Evolutionary conservation across 2,797 vertebrate genomes (phyloP), one percentile per base, ranked within the genome.

Genomic region (Cirrhinus molitorella): DNA sequence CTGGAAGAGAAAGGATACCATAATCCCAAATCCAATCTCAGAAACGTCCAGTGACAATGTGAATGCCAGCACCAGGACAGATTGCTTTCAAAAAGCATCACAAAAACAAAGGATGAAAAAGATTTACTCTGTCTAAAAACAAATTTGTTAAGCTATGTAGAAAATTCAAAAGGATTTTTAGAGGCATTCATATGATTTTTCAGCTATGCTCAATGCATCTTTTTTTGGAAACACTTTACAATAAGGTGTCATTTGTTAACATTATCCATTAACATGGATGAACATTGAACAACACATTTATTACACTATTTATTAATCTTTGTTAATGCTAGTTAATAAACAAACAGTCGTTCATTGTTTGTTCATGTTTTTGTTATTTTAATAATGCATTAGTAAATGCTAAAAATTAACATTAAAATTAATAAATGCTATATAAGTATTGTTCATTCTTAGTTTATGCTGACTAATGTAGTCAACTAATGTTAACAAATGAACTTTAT

Each of bases 1-100:
- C 31, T 63, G 16, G 28, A 73, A 65, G 40, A 67, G 53, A 57
- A 59, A 25, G 23, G 75, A 83, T 65, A 72, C 59, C 37, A 23
- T 76, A 72, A 82, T 80, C 40, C n/a, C 70, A 84, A 76, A 86
- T 70, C 57, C 55, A 86, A 53, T 53, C 31, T 37, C 45, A 59
- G 5, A 70, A 31, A 11, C 11, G 53, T 77, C 65, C 68, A 71
- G 12, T 40, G 55, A 80, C 63, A 51, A 72, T 59, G 82, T 78
- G 21, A n/a, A 76, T 28, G 65, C 57, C 55, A 83, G 16, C 4
- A 25, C 51, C 23, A 17, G 40, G n/a, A 79, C 23, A 74, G 73
- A 83, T 45, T 74, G 19, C 59, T 70, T 85, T 81, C n/a, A 34
- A 59, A 47, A 80, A 72, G 28, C 63, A 67, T 66, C 71, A 65